Evolutionary conservation across 2,113 vertebrate species (phyloP), one percentile per base, ranked within the genome.

Genomic region (Columba livia): DNA sequence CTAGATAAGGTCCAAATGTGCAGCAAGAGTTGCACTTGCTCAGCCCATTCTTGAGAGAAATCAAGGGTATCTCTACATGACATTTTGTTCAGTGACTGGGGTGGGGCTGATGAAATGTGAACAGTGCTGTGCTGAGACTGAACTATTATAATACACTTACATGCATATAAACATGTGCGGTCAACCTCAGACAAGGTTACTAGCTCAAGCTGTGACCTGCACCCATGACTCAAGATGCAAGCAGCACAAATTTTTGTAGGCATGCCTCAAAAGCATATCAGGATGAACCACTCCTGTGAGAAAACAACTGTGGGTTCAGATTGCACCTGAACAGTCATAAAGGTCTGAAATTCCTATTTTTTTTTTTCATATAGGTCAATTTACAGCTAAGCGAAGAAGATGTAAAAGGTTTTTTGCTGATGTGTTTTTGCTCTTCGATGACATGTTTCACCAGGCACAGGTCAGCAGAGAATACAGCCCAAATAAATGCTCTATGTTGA

Each of bases 141-240:
- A 79, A 65, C 42, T 47, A 47, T 19, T 47, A 23, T 47, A 32
- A 16, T 14, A 12, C 10, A 31, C 38, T 31, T 50, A 57, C 58
- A 34, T 0, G 0, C 4, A 6, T 4, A 31, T 47, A 62, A 29
- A 31, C 40, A 24, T 0, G 0, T 26, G 56, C n/a, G 11, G 21
- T 15, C 48, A 69, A 56, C 25, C n/a, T 65, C 48, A 40, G n/a
- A 15, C 11, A 38, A 66, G 15, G 5, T 48, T 36, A 11, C 15
- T 36, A 31, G 16, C 36, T 60, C 50, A 48, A 36, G 32, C 20
- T 74, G 56, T 40, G 44, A 47, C 47, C 34, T n/a, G 61, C 2
- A 3, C 61, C 19, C 24, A 9, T 7, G 18, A 44, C n/a, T 71
- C 32, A 29, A 40, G 25, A 13, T 6, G 9, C 0, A 1, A 77